Conservation (phyloP, 2,797 vertebrate species). For the Cetoscarus ocellatus region DNA sequence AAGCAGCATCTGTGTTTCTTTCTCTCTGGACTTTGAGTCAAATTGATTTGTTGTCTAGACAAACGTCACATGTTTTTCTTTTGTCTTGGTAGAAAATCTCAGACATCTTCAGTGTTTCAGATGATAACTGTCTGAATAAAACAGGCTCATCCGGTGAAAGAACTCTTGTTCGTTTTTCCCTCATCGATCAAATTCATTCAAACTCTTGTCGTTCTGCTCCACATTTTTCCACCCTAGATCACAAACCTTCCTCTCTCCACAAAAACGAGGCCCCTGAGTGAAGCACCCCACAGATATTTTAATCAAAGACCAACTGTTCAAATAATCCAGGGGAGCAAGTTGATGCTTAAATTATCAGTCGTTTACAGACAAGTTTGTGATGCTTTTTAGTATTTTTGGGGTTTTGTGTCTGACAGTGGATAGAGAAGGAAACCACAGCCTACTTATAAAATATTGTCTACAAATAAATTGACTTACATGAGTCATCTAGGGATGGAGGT, state of each 20-base stretch:
- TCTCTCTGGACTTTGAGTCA: too few relatives aligned
- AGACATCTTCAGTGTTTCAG: not conserved
- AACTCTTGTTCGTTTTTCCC: slow-evolving; percentile 5
- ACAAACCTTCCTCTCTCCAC: too few relatives aligned
- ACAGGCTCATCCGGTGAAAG: not conserved
- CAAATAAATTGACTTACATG: too few relatives aligned
- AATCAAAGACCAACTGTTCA: slow-evolving; percentile 16
- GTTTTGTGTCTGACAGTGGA: too few relatives aligned
- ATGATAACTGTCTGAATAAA: not conserved
- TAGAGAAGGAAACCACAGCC: too few relatives aligned
- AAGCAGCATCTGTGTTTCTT: too few relatives aligned
- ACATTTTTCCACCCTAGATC: not conserved
- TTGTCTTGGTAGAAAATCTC: not conserved
- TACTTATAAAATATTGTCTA: too few relatives aligned
- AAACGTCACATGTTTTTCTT: not conserved
- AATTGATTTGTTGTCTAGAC: too few relatives aligned
- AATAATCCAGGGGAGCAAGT: not conserved
- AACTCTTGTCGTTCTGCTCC: not conserved
- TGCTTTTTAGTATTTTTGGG: not conserved
- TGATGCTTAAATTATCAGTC: slow-evolving; percentile 2
- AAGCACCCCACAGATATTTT: not conserved
- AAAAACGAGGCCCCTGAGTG: not conserved
- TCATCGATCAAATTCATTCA: slow-evolving; percentile 19
- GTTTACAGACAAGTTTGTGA: slow-evolving; percentile 1
- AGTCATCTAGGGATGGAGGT: too few relatives aligned